Evolutionary conservation across 1,140 invertebrate species (phyloP).

Genomic region (Leptopilina clavipes): DNA sequence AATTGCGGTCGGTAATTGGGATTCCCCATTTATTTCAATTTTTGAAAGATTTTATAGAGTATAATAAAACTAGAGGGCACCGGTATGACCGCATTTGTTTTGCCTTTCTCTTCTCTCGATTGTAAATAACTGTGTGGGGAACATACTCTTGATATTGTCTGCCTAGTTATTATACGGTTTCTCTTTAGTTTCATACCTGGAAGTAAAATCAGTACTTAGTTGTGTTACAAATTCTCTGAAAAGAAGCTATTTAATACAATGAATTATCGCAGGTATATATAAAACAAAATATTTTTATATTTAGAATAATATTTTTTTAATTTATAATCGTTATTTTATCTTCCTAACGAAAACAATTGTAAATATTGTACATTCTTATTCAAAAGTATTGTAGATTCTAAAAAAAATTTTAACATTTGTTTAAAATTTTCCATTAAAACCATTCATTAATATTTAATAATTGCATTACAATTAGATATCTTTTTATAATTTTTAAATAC

Average conservation of each 20-base stretch:
- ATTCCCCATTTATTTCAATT: background rate
- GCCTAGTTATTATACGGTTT: background rate
- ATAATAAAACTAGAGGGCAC: constrained; percentile 12
- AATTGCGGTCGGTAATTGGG: background rate
- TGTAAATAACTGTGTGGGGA: background rate
- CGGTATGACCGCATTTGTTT: constrained; percentile 9
- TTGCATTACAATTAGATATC: too few species aligned
- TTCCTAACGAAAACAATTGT: too few species aligned
- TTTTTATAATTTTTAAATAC: too few species aligned
- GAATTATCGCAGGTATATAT: background rate
- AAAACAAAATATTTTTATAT: too few species aligned
- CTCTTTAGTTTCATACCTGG: constrained; percentile 2
- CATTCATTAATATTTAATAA: too few species aligned
- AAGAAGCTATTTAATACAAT: background rate
- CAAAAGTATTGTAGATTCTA: too few species aligned
- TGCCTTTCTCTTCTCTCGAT: constrained; percentile 6
- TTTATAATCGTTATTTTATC: too few species aligned
- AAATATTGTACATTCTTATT: too few species aligned
- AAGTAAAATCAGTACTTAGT: background rate
- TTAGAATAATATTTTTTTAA: too few species aligned
- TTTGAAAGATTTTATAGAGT: background rate
- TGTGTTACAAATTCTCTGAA: background rate
- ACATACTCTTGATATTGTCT: background rate
- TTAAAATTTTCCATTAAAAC: too few species aligned
- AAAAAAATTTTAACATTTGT: too few species aligned